These are phyloP conservation scores for Pentamera pediparva DNA, from an alignment of 53 echinoderm and acorn worm genomes.

Conservation along the genomic window DNA sequence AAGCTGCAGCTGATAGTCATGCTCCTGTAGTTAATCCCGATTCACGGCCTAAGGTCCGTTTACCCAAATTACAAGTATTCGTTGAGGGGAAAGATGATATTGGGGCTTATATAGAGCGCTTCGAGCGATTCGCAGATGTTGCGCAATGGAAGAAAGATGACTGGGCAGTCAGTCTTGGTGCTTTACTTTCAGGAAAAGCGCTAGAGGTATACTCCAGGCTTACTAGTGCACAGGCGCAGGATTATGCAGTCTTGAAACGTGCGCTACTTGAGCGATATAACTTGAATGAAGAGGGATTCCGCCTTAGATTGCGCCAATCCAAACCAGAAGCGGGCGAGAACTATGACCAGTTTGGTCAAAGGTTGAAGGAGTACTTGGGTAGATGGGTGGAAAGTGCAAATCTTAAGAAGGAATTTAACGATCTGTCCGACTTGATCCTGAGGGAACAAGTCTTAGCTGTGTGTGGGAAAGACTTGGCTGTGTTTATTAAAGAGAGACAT, in stretches of 20 bases:
- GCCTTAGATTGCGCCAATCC: conserved; percentile 20
- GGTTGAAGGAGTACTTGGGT: conserved; percentile 23
- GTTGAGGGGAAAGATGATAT: conserved; percentile 22
- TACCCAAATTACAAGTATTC: conserved; percentile 33
- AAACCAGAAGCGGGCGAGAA: conserved; percentile 33
- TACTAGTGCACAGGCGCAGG: background rate
- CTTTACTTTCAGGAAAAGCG: conserved; percentile 28
- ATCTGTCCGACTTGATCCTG: conserved; percentile 19
- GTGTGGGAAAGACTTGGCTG: conserved; percentile 1
- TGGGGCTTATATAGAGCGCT: conserved; percentile 24
- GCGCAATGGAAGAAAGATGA: conserved; percentile 9
- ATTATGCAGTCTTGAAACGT: conserved; percentile 23
- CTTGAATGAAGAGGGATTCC: conserved; percentile 32
- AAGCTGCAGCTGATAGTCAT: too few species aligned
- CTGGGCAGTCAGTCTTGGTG: conserved; percentile 32
- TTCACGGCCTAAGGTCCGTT: background rate
- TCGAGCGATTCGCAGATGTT: conserved; percentile 31
- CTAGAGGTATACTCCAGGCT: conserved; percentile 35
- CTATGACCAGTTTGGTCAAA: background rate
- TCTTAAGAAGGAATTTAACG: background rate
- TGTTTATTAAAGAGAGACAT: conserved; percentile 27
- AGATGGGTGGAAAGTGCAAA: conserved; percentile 29
- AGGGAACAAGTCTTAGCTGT: conserved; percentile 28
- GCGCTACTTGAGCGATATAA: conserved; percentile 27
- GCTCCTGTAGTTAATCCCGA: too few species aligned